Evolutionary conservation across 2,113 vertebrate species (phyloP).

Genomic region (Halcyon malimbica): DNA sequence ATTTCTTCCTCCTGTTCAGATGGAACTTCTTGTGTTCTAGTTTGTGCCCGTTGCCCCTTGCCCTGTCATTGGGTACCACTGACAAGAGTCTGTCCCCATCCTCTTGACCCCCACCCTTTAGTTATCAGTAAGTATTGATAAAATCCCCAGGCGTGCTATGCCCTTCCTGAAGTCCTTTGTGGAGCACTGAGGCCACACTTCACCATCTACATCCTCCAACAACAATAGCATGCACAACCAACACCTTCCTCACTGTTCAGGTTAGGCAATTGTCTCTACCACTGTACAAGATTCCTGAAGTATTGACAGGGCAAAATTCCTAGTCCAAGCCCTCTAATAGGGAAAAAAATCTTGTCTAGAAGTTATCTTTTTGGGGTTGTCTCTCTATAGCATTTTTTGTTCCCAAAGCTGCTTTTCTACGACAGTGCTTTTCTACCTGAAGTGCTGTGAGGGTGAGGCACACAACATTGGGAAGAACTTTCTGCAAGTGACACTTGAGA

Average conservation of each 20-base stretch:
- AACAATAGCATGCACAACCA: background rate
- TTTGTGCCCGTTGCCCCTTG: background rate
- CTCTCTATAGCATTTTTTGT: background rate
- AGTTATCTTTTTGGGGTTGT: background rate
- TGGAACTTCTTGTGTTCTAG: background rate
- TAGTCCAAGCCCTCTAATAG: background rate
- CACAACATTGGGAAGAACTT: rapidly evolving
- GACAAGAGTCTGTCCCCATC: background rate
- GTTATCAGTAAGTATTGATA: background rate
- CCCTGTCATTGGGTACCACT: background rate
- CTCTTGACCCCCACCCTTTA: background rate
- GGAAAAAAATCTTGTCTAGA: background rate
- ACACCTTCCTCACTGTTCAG: background rate
- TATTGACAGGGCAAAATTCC: background rate
- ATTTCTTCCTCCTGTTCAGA: background rate
- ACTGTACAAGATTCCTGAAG: background rate
- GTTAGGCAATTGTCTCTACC: background rate
- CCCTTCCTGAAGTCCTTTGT: background rate
- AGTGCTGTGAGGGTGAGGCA: background rate
- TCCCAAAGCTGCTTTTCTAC: background rate
- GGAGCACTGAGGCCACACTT: background rate
- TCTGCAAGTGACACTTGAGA: background rate
- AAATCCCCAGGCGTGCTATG: background rate
- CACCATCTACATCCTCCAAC: background rate
- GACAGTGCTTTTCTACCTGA: background rate